Evolutionary conservation across 2,797 vertebrate genomes (phyloP), one percentile per base, ranked within the genome.

Genomic region (Clamator glandarius): DNA sequence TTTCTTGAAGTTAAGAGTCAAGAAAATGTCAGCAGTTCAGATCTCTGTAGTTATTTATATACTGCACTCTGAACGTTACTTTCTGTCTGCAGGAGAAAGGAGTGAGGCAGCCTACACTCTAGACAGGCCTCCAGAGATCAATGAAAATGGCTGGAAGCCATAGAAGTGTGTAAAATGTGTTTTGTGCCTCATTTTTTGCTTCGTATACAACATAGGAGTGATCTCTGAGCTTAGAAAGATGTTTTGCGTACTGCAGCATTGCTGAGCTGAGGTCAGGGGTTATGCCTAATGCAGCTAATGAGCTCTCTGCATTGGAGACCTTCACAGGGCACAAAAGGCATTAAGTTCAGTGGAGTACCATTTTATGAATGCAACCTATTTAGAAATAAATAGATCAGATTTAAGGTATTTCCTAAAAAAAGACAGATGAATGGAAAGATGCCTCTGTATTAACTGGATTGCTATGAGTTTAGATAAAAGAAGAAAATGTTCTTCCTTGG

Each of bases 311-410:
- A 0, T 1, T 52, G n/a, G 31, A 90, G 14, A 5, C 17, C 15
- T n/a, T 59, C 7, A 1, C 6, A 2, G 6, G 2, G 23, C 6
- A 14, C 1, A 5, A 85, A 80, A 64, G 14, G 9, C 26, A n/a
- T 57, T 61, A 55, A 76, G 58, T 68, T 75, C 62, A 81, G 9
- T 14, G 12, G 28, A 87, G 18, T 11, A 69, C 8, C 7, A 42
- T 51, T 83, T 80, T 50, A 62, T 26, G 28, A 87, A 64, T 68
- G 28, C 15, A 61, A 35, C 7, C 4, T 69, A 51, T 92, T 73
- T 33, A 41, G 44, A 83, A 83, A 83, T 29, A 81, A 74, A 59
- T 17, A 85, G 59, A 55, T 11, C 6, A 68, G 11, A 64, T 82
- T 77, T 59, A 82, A 83, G 29, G 6, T 39, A 35, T 36, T 62